A percentile compares a stretch with the other conserved stretches of the same genome.
Evolutionary conservation across 2,797 vertebrate species (phyloP).

Genomic region (Danio kyathit): DNA sequence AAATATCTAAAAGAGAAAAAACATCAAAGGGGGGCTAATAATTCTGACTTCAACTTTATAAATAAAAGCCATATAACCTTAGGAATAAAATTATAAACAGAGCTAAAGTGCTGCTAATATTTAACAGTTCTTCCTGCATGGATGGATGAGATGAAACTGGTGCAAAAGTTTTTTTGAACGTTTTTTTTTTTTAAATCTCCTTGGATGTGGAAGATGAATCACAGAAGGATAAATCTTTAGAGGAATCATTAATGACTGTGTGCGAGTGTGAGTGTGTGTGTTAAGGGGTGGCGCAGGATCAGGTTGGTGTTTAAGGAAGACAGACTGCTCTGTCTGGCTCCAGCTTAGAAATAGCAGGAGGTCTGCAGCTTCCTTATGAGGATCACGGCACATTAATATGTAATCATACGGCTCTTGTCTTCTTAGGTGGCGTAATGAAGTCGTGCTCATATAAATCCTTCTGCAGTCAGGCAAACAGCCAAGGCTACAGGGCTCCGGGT

Average conservation of each 20-base stretch:
- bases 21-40: too few species aligned
- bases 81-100: too few species aligned
- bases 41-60: too few species aligned
- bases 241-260: slow-evolving; percentile 6
- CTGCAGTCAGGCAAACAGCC: slow-evolving; percentile 87
- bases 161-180: neutral
- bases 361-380: slow-evolving; percentile 33
- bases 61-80: too few species aligned
- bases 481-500: slow-evolving; percentile 82
- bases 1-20: too few species aligned
- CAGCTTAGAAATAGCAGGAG: slow-evolving; percentile 51
- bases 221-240: slow-evolving; percentile 16
- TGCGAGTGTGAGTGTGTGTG: neutral
- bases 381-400: slow-evolving; percentile 51
- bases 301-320: slow-evolving; percentile 26
- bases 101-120: too few species aligned
- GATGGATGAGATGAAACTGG: slow-evolving; percentile 1
- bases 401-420: slow-evolving; percentile 39
- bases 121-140: neutral
- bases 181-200: neutral
- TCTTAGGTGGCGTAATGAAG: slow-evolving; percentile 88
- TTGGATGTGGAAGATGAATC: slow-evolving; percentile 18
- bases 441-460: slow-evolving; percentile 91
- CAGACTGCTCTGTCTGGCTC: slow-evolving; percentile 66
- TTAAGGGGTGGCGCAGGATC: neutral